A percentile compares a stretch with the other conserved stretches of the same genome.
These are phyloP conservation scores for Odontamblyopus lacepedii DNA, from an alignment of 2,797 vertebrate species.

Conservation along the genomic window DNA sequence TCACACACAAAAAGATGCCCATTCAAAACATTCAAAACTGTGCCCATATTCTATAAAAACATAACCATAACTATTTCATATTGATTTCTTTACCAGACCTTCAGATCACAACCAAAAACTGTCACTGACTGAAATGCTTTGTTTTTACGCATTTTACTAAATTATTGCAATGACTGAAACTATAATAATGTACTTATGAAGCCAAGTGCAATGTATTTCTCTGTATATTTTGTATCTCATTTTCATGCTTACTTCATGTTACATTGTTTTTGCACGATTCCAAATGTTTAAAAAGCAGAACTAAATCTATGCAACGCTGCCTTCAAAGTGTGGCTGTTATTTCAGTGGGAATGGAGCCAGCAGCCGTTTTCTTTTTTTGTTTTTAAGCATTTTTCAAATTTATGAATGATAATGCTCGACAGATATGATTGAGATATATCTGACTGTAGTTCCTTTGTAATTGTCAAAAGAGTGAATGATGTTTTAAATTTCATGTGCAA, in stretches of 20 bases:
- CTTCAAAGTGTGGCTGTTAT: constrained; percentile 13
- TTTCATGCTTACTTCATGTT: background rate
- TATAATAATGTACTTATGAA: background rate
- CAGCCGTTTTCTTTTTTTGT: constrained; percentile 9
- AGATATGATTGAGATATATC: background rate
- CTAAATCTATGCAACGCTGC: constrained; percentile 62
- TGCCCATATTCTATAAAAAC: background rate
- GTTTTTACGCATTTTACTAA: background rate
- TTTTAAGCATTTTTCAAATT: background rate
- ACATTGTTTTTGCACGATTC: constrained; percentile 15
- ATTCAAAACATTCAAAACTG: too few species aligned
- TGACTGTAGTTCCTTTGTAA: background rate
- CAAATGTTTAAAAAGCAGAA: constrained; percentile 21
- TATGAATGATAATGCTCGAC: background rate
- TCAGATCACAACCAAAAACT: background rate
- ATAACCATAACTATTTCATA: background rate
- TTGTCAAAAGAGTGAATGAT: background rate
- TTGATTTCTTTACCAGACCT: background rate
- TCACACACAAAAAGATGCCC: too few species aligned
- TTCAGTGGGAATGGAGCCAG: constrained; percentile 9
- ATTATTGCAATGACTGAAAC: background rate
- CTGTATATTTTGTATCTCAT: background rate
- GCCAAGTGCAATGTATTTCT: background rate
- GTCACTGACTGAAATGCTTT: background rate
- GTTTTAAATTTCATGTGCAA: background rate